Evolutionary conservation across 2,113 vertebrate species (phyloP), one percentile per base, ranked within the genome.

Genomic region (Pelobates fuscus): DNA sequence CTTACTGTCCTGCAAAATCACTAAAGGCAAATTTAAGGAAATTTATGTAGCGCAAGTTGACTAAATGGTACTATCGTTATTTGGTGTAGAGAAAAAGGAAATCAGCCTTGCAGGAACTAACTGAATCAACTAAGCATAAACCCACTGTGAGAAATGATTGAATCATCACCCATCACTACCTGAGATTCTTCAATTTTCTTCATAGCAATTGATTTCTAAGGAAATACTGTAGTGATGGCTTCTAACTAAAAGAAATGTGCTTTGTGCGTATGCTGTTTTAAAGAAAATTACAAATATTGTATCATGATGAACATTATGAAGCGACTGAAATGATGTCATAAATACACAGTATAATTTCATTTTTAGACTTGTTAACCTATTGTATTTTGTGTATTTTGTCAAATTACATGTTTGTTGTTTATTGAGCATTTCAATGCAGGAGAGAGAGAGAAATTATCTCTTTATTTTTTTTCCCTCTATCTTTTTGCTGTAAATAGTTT

Each of bases 111-210:
- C 63, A 75, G 63, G 72, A 75, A 66, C 23, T 66, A 74, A 65
- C 46, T 66, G 62, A 74, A 67, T 59, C 32, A 67, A 37, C 63
- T 46, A 75, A 75, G 63, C 72, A 67, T 59, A 67, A 23, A 67
- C 52, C 71, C 52, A 75, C 63, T 75, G 63, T 67, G 72, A 67
- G 58, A 75, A 44, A 41, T 75, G 63, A 75, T 75, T 67, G 72
- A 75, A 75, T 75, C 37, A 20, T 59, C 63, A 75, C 63, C 43
- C 64, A 30, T 30, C 26, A 67, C 54, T 46, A 59, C 43, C 41
- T 60, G 14, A 66, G 32, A 67, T 67, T 67, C 32, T 25, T 75
- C 65, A 32, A 46, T 67, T 23, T 27, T 66, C 14, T 49, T 55
- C 12, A 67, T 30, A 23, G 55, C 66, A 67, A 75, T 32, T 67